phyloP scores from a whole-genome alignment of 2,113 vertebrate genomes.

The Porphyrio hochstetteri region DNA sequence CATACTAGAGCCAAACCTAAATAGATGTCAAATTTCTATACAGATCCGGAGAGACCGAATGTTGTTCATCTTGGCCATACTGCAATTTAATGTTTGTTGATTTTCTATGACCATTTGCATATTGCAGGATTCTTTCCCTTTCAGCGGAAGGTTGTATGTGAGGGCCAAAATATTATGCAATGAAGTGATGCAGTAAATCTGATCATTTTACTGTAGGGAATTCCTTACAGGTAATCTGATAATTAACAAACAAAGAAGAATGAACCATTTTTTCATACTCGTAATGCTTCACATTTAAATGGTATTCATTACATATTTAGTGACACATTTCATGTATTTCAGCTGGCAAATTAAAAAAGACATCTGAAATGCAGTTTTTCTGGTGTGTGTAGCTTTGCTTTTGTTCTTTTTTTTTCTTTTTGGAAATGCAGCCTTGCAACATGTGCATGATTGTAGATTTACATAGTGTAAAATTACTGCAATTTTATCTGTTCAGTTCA shows the following conservation, averaged over 20 bases:
- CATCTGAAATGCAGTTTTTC: neutral
- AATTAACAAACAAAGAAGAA: neutral
- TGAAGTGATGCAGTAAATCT: neutral
- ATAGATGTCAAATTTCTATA: neutral
- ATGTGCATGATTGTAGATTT: conserved; percentile 49
- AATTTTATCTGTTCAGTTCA: conserved; percentile 21
- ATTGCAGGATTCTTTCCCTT: neutral
- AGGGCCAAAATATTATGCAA: neutral
- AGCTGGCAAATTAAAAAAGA: neutral
- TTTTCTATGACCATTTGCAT: neutral
- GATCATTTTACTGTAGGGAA: neutral
- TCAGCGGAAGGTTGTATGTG: neutral
- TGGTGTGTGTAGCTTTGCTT: neutral
- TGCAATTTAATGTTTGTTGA: neutral
- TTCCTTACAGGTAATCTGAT: neutral
- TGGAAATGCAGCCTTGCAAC: conserved; percentile 26
- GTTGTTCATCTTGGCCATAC: neutral
- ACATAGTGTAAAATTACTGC: conserved; percentile 29
- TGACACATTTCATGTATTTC: neutral
- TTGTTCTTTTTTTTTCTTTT: neutral
- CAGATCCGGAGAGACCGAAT: neutral
- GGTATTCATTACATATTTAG: neutral
- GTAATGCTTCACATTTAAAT: neutral
- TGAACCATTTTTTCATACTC: neutral
- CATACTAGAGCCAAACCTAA: neutral